A percentile compares a stretch with the other conserved stretches of the same genome.
Conservation (phyloP, 2,797 vertebrate genomes). For the Masticophis lateralis region DNA sequence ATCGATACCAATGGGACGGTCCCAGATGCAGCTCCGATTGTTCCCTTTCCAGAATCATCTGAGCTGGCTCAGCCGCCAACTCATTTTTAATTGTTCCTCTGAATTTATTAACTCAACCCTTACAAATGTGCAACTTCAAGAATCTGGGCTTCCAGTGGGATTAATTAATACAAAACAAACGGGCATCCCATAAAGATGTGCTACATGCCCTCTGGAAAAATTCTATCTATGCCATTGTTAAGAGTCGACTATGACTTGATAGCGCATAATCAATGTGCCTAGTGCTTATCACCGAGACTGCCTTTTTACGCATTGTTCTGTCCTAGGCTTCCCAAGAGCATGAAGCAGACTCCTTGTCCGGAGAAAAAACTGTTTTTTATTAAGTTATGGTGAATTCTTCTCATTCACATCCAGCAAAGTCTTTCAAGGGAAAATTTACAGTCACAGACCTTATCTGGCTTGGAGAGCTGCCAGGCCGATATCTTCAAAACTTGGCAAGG, state of each 20-base stretch:
- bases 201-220: background rate
- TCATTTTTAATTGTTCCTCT: background rate
- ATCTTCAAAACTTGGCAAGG: too few species aligned
- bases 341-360: too few species aligned
- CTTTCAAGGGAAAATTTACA: too few species aligned
- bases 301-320: background rate
- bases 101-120: background rate
- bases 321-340: too few species aligned
- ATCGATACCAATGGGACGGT: background rate
- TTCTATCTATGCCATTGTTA: background rate
- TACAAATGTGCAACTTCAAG: background rate
- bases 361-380: too few species aligned
- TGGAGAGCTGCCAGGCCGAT: too few species aligned
- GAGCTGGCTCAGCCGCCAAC: background rate
- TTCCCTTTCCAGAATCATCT: too few species aligned
- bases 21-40: too few species aligned
- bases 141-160: background rate
- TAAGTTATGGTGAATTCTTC: too few species aligned
- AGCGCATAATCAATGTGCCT: background rate
- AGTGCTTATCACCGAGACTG: background rate
- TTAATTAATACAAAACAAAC: background rate
- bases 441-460: too few species aligned
- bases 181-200: background rate
- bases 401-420: too few species aligned
- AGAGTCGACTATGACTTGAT: background rate